Evolutionary conservation across 2,888 invertebrate species (phyloP).

Genomic region (Trichogramma evanescens): DNA sequence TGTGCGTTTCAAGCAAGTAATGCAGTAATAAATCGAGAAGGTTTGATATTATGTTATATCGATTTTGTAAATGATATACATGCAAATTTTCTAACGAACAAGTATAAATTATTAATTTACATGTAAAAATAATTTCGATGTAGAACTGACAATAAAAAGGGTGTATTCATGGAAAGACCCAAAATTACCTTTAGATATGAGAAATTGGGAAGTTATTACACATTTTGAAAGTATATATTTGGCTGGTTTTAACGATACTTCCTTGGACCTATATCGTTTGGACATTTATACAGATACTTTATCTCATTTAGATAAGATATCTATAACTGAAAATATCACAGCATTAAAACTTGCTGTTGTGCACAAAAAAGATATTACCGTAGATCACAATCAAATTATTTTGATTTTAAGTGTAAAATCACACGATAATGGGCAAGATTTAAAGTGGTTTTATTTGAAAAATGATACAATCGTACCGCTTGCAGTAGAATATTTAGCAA

Average conservation of each 20-base stretch:
- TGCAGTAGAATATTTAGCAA: neutral
- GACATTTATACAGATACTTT: constrained; percentile 7
- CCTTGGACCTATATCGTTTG: constrained; percentile 25
- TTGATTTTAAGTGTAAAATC: constrained; percentile 9
- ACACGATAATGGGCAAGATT: neutral
- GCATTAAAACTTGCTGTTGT: constrained; percentile 28
- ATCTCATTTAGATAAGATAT: neutral
- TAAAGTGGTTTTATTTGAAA: constrained; percentile 12
- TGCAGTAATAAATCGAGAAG: constrained; percentile 45
- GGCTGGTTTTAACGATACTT: constrained; percentile 16
- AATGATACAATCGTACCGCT: neutral
- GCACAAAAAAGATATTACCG: neutral
- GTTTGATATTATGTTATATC: constrained; percentile 31
- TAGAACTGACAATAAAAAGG: constrained; percentile 9
- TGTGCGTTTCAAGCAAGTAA: neutral
- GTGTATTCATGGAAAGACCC: constrained; percentile 10
- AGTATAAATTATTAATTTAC: neutral
- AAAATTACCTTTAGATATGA: constrained; percentile 15
- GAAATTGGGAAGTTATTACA: constrained; percentile 28
- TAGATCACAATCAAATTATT: neutral
- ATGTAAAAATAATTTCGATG: neutral
- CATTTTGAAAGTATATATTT: constrained; percentile 24
- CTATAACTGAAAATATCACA: constrained; percentile 21
- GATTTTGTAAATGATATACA: neutral
- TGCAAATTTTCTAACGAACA: neutral